Evolutionary conservation across 1,140 invertebrate genomes (phyloP).

Genomic region (Macrocentrus cingulum): DNA sequence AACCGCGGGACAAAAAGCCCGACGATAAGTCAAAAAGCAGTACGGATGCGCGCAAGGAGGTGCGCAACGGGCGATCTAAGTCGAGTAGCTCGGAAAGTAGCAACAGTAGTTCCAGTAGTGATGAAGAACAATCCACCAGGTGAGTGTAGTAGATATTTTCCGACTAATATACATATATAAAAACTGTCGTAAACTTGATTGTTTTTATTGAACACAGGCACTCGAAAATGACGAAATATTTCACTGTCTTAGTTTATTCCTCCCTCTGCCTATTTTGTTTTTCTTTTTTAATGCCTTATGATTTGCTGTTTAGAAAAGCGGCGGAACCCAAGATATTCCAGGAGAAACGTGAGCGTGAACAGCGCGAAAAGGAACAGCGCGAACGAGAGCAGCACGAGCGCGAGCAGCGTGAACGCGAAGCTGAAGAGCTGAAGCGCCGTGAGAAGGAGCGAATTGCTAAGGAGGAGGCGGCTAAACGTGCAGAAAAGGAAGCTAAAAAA

Average conservation of each 20-base stretch:
- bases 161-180: not conserved
- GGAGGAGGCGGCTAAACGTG: conserved; percentile 43
- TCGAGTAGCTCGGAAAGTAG: conserved; percentile 57
- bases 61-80: conserved; percentile 54
- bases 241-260: too few species aligned
- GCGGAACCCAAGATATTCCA: conserved; percentile 40
- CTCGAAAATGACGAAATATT: too few species aligned
- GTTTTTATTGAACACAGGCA: too few species aligned
- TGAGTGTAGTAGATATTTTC: conserved; percentile 24
- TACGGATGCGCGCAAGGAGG: conserved; percentile 42
- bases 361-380: conserved; percentile 50
- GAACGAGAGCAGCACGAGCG: conserved; percentile 24
- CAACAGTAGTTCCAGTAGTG: conserved; percentile 52
- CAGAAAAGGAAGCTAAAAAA: conserved; percentile 52
- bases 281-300: conserved; percentile 21
- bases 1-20: conserved; percentile 30
- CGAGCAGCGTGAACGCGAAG: conserved; percentile 24
- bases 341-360: conserved; percentile 55
- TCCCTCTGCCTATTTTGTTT: not conserved
- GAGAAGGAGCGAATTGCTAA: conserved; percentile 48
- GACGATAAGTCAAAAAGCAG: conserved; percentile 48
- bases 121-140: conserved; percentile 47
- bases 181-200: too few species aligned
- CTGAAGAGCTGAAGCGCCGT: conserved; percentile 56
- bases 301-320: conserved; percentile 43